Base-by-base conservation (phyloP, 2,113 vertebrate genomes). In the Atlantisia rogersi region DNA sequence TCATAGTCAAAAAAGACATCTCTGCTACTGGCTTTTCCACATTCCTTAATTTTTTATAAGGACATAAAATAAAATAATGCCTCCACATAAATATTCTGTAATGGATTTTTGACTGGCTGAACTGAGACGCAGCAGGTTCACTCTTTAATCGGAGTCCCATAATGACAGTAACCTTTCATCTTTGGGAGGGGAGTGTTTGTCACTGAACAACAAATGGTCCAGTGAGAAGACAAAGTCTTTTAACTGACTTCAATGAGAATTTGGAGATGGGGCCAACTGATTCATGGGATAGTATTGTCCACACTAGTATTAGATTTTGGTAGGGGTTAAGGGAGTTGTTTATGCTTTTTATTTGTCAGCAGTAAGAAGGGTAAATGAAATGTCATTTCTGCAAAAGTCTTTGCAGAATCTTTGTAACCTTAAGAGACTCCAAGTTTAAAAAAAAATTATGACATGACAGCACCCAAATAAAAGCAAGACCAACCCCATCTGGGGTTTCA, bases 171-270 rank as follows among this genome's bases (percentile, higher is more conserved):
- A 78, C 8, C 35, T 68, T 78, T 91, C 48, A 91, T 86, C 60
- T 26, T 26, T 81, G 69, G 32, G n/a, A 10, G 37, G 18, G 5
- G 37, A 10, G 37, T 48, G 48, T 48, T 18, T 6, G n/a, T 88
- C 65, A 71, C 39, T 60, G 62, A 84, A 89, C 42, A 75, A 91
- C 68, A 70, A 70, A 88, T 28, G 19, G 25, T 53, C 28, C 32
- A 46, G 22, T 83, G 71, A 81, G n/a, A 81, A 37, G 32, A 94
- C 52, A 90, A 83, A 90, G 60, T 28, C 64, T 90, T 94, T 92
- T 20, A 53, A 35, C n/a, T 68, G 73, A 68, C 20, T 94, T 88
- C 46, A 86, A 1, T 67, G 42, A 74, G 42, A 25, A 67, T 81
- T 74, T 29, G 74, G 69, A 71, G 42, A 52, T 35, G 46, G 10